Conservation (phyloP, 2,888 invertebrate species). For the Poecilobothrus nobilitatus region DNA sequence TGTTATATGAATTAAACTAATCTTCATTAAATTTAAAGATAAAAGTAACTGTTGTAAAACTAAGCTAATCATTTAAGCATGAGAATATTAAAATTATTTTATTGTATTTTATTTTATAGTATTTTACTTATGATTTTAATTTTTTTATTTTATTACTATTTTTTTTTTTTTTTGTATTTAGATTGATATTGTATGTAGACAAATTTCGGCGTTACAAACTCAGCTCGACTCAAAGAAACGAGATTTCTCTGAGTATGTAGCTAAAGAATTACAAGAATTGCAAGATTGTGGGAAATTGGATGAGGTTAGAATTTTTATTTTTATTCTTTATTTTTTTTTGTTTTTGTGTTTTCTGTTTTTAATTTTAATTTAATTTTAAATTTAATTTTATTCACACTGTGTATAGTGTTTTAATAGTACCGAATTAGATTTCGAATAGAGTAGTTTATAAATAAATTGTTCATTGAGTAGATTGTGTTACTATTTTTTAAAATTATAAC, state of each 20-base stretch:
- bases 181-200: slow-evolving; percentile 60
- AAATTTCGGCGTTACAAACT: slow-evolving; percentile 50
- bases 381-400: slow-evolving; percentile 12
- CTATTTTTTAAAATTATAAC: neutral
- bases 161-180: slow-evolving; percentile 43
- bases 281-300: slow-evolving; percentile 47
- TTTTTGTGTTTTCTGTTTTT: no score
- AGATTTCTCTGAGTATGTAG: slow-evolving; percentile 48
- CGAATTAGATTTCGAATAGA: neutral
- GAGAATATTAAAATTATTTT: slow-evolving; percentile 16
- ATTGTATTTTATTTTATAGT: slow-evolving; percentile 21
- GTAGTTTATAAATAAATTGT: neutral
- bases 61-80: no score
- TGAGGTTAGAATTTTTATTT: slow-evolving; percentile 41
- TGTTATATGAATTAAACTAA: no score
- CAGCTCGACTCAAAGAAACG: slow-evolving; percentile 49
- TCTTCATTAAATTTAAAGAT: no score
- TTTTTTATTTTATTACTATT: slow-evolving; percentile 34
- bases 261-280: slow-evolving; percentile 47
- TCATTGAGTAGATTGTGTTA: neutral
- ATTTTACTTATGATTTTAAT: slow-evolving; percentile 30
- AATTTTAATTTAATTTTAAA: slow-evolving; percentile 15
- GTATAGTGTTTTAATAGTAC: slow-evolving; percentile 12
- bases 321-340: slow-evolving; percentile 15
- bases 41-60: no score